These are phyloP conservation scores for Drosophila tani DNA, from an alignment of 1,140 invertebrate species.

Conservation along the genomic window DNA sequence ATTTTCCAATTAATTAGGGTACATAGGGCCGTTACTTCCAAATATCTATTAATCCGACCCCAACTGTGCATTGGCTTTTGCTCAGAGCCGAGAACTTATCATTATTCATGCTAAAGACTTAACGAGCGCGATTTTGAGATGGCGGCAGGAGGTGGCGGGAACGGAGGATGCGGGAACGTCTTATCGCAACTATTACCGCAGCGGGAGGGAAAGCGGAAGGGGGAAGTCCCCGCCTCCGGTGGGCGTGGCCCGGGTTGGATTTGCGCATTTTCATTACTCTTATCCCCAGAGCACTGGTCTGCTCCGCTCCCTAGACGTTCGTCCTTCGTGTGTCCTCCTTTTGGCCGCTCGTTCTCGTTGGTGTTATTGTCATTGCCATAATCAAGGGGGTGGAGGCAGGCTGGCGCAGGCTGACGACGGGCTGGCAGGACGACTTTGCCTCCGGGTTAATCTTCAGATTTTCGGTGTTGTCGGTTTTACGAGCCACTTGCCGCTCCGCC, in stretches of 20 bases:
- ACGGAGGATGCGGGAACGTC: constrained; percentile 29
- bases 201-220: constrained; percentile 24
- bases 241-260: constrained; percentile 59
- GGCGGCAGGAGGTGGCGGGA: constrained; percentile 18
- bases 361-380: constrained; percentile 81
- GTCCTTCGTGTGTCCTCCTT: constrained; percentile 7
- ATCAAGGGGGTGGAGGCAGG: constrained; percentile 37
- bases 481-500: constrained; percentile 72
- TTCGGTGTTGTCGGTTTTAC: constrained; percentile 81
- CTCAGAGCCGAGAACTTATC: constrained; percentile 73
- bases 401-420: constrained; percentile 1
- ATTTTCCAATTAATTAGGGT: no score
- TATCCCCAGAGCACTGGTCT: constrained; percentile 39
- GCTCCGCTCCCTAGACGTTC: neutral
- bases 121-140: constrained; percentile 69
- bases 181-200: constrained; percentile 79
- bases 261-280: constrained; percentile 77
- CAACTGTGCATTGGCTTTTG: constrained; percentile 27
- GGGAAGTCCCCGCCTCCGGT: constrained; percentile 24
- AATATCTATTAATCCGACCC: neutral
- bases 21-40: neutral
- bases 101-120: constrained; percentile 85
- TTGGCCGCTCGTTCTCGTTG: constrained; percentile 38
- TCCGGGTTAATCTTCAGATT: constrained; percentile 78
- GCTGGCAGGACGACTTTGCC: constrained; percentile 42